Base-by-base conservation (phyloP, 1,140 invertebrate genomes). In the Conopomorpha cramerella region DNA sequence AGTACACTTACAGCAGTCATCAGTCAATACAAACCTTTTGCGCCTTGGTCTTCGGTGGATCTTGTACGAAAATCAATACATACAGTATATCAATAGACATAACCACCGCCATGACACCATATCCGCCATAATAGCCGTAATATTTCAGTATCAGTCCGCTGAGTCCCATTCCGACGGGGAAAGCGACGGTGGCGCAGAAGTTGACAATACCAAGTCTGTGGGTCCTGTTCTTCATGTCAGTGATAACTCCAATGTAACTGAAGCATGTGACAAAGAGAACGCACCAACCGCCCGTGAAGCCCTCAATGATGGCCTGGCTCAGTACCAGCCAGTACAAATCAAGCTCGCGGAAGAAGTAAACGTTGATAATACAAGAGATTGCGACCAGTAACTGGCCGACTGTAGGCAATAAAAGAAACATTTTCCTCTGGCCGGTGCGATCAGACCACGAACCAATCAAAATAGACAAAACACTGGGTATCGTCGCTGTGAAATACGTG, bases 391-490 rank as follows among this genome's bases (percentile, higher is more conserved):
- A 38, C 39, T 80, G 70, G 25, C 78, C 78, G 8, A 77, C 18
- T 2, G 80, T 52, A 0, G 72, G 67, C 10, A 77, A 30, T n/a
- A 79, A 15, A 34, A 80, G 66, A 30, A 70, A 70, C 2, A 80
- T 56, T 31, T 83, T 51, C 32, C 66, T 56, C 19, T 25, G 36
- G 2, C 78, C 68, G 16, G 79, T 60, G 11, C 57, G 48, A 46
- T 82, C 80, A 39, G 72, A 79, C 31, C 37, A 50, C 1, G 76
- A 6, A 79, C 84, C 52, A 82, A 82, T 12, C 83, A 55, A 6
- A 79, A 85, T 48, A 81, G 84, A 1, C 82, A 79, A 60, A 81
- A 84, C 3, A 81, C 83, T 84, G 46, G 25, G 66, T 51, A 48
- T 30, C 35, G 41, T 42, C 27, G 43, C 39, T 3, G 41, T 39